Conservation (phyloP, 2,888 invertebrate species). For the Trachelus troglodyta region DNA sequence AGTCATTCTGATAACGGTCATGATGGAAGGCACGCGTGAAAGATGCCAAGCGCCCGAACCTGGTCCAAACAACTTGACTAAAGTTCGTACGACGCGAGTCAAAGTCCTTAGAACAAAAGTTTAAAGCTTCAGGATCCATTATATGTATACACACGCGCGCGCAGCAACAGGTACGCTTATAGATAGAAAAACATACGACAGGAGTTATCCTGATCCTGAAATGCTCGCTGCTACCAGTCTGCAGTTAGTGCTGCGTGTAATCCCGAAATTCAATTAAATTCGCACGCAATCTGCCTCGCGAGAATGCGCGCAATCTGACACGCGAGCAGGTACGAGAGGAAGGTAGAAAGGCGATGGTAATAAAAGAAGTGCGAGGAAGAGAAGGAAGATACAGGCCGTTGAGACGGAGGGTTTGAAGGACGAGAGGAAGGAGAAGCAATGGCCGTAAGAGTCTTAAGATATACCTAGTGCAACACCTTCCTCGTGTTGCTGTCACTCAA, state of each 20-base stretch:
- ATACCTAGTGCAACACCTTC: background rate
- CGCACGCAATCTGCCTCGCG: background rate
- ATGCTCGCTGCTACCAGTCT: background rate
- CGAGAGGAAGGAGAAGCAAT: background rate
- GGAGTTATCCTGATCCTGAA: background rate
- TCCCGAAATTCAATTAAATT: background rate
- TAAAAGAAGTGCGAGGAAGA: background rate
- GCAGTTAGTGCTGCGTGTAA: background rate
- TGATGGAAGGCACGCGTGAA: background rate
- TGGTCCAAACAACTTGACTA: background rate
- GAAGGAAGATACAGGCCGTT: background rate
- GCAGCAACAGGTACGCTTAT: background rate
- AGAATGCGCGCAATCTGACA: background rate
- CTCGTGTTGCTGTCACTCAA: background rate
- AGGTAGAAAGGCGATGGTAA: background rate
- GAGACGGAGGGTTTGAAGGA: background rate
- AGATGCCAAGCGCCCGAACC: background rate
- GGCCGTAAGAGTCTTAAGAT: background rate
- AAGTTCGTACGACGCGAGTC: background rate
- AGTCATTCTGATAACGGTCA: conserved; percentile 20
- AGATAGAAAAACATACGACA: background rate
- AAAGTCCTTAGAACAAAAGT: background rate
- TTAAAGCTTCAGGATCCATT: background rate
- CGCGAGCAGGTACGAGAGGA: background rate
- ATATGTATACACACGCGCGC: too few relatives aligned